Conservation (phyloP, 2,888 invertebrate species). For the Phymatocera aterrima region DNA sequence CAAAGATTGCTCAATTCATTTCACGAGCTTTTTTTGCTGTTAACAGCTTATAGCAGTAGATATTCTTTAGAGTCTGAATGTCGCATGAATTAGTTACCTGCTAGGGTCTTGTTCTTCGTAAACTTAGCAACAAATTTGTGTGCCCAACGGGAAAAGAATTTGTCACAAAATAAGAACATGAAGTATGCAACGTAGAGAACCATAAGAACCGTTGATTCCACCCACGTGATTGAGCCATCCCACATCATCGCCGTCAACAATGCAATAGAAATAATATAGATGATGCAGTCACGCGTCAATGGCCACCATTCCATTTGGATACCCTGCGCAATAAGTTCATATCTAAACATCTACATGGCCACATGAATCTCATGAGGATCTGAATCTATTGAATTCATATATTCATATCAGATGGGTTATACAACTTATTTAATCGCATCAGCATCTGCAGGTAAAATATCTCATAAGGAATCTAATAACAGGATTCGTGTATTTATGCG, state of each 20-base stretch:
- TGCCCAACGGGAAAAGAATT: conserved; percentile 50
- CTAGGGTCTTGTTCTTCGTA: conserved; percentile 24
- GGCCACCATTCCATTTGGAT: conserved; percentile 88
- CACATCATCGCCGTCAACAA: conserved; percentile 85
- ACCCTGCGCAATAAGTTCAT: conserved; percentile 76
- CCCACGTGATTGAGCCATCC: conserved; percentile 88
- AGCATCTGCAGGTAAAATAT: no score
- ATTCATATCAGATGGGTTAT: no score
- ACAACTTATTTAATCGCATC: no score
- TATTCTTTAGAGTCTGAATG: not conserved
- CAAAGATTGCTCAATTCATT: not conserved
- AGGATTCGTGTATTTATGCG: no score
- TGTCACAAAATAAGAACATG: conserved; percentile 76
- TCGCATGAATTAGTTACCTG: not conserved
- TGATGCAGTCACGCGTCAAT: conserved; percentile 86
- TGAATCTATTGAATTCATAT: no score
- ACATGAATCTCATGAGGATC: no score
- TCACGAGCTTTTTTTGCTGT: not conserved
- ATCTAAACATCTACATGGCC: not conserved
- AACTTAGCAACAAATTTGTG: conserved; percentile 1
- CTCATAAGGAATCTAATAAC: no score
- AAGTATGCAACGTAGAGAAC: conserved; percentile 86
- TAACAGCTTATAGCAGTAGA: not conserved
- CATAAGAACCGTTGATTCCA: conserved; percentile 85
- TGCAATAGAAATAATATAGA: conserved; percentile 85